Base-by-base conservation (phyloP, 2,888 invertebrate species). In the Dione juno region DNA sequence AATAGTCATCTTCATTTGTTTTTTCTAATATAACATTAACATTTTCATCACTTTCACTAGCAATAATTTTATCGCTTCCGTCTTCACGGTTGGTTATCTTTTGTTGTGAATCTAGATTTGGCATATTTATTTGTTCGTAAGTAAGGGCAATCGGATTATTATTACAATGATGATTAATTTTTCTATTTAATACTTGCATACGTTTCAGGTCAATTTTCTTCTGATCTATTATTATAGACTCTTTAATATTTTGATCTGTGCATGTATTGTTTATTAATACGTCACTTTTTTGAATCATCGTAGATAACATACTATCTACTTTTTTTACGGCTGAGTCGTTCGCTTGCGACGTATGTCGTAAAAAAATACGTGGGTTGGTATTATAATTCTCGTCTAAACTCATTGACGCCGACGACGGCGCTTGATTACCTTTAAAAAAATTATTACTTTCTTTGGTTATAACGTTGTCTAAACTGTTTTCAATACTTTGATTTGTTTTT, bases 141-240 rank as follows among this genome's bases (percentile, higher is more conserved):
- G 77, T 76, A 43, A 92, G 78, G 13, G 89, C 81, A 70, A 92
- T 92, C 0, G 86, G 79, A 54, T 82, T 78, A 48, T 78, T 73
- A 53, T 77, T 73, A 69, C 77, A 83, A 19, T 74, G 73, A 76
- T 85, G 81, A 52, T 72, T 78, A 67, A 84, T 78, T 76, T 84
- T 78, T 75, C 90, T 84, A 76, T 88, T 88, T 21, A 89, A 72
- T 75, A 92, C 83, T 50, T 84, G 82, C 63, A 84, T 74, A 3
- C 91, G 84, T 79, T 92, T 92, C 40, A 77, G 81, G 70, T 78
- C 79, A 35, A 91, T 66, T 77, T 88, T 82, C 19, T 67, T 41
- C 21, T 52, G 35, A 43, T 65, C 50, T 28, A 10, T 50, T 11
- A 7, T 21, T 48, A n/a, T n/a, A 21, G 7, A 41, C 21, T 58